These are phyloP conservation scores for Desmophyllum pertusum DNA, from an alignment of 92 coral and sea anemone genomes.

Conservation along the genomic window DNA sequence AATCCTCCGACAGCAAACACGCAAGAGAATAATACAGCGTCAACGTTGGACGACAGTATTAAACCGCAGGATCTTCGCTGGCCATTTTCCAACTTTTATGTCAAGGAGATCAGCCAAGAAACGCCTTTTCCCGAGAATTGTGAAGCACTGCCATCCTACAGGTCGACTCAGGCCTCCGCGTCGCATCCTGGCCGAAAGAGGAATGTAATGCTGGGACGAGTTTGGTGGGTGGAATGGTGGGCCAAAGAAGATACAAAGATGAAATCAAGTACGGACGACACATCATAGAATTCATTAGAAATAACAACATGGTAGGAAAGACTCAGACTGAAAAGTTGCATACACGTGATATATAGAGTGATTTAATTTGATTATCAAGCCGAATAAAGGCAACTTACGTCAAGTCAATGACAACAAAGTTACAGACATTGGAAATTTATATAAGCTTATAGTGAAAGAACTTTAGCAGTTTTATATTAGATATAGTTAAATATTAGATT, in stretches of 20 bases:
- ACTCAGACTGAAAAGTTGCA: neutral
- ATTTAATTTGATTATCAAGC: too few species aligned
- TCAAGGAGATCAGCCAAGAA: conserved; percentile 65
- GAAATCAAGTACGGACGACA: neutral
- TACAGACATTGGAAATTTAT: too few species aligned
- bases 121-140: neutral
- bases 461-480: neutral
- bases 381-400: too few species aligned
- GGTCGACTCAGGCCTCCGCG: conserved; percentile 62
- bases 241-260: conserved; percentile 41
- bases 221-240: conserved; percentile 98
- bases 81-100: conserved; percentile 81
- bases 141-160: conserved; percentile 44
- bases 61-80: conserved; percentile 71
- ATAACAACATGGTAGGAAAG: neutral
- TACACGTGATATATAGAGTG: neutral
- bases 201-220: conserved; percentile 79
- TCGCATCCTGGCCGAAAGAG: conserved; percentile 80
- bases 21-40: conserved; percentile 22
- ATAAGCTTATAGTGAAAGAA: neutral
- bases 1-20: neutral
- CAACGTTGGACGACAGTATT: conserved; percentile 45
- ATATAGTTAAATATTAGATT: too few species aligned
- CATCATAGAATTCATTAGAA: neutral
- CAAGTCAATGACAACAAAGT: too few species aligned